Conservation (phyloP, 2,797 vertebrate species). For the Hydrophis major region DNA sequence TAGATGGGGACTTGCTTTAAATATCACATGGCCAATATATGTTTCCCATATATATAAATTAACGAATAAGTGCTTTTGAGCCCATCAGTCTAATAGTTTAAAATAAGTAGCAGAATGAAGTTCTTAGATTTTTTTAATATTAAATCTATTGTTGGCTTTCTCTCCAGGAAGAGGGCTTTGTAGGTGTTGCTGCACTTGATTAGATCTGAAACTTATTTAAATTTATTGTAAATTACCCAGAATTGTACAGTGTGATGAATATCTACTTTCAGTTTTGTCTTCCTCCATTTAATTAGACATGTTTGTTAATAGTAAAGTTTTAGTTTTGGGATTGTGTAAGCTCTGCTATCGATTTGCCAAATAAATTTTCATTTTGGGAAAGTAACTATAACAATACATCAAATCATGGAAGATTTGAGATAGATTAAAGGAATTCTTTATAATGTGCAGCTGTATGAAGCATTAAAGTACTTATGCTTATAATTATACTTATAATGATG, state of each 20-base stretch:
- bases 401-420: background rate
- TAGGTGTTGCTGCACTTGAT: background rate
- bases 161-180: background rate
- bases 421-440: background rate
- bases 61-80: background rate
- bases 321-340: background rate
- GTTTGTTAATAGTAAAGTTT: background rate
- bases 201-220: background rate
- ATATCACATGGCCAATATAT: background rate
- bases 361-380: background rate
- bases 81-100: background rate
- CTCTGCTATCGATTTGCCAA: background rate
- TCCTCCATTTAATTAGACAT: background rate
- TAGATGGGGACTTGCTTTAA: background rate
- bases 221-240: background rate
- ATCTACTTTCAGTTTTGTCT: background rate
- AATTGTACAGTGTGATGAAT: background rate
- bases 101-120: background rate
- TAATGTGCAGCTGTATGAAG: background rate
- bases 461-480: background rate
- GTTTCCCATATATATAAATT: background rate
- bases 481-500: background rate
- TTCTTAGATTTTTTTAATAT: background rate
- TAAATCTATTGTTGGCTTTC: background rate
- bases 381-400: background rate